Percentiles rank a stretch among this genome's conserved stretches.
phyloP scores from a whole-genome alignment of 2,797 vertebrate species.

The Pyrocephalus nanus region DNA sequence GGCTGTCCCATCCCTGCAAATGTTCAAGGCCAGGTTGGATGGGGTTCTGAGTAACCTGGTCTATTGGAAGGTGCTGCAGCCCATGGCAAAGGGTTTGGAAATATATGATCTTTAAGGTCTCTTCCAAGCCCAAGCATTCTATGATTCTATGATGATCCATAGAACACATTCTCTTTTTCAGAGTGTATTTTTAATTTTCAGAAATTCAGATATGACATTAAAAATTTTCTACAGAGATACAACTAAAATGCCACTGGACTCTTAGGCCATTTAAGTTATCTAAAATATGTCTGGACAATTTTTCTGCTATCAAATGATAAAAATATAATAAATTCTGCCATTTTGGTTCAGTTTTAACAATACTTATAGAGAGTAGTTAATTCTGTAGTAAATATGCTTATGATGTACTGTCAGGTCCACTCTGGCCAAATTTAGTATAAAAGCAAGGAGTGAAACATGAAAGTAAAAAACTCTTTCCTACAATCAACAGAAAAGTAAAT shows the following conservation, averaged over 20 bases:
- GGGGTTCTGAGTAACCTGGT: not conserved
- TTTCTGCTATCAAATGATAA: not conserved
- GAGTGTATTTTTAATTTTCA: not conserved
- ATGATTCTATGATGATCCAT: not conserved
- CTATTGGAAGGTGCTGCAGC: not conserved
- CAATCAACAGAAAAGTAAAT: not conserved
- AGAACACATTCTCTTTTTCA: not conserved
- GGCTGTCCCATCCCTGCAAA: not conserved
- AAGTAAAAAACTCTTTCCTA: not conserved
- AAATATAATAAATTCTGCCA: not conserved
- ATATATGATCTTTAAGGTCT: not conserved
- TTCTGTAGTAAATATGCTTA: not conserved
- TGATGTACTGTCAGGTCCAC: not conserved
- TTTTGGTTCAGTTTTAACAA: not conserved
- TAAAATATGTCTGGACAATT: not conserved
- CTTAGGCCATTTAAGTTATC: not conserved
- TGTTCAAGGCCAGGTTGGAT: not conserved
- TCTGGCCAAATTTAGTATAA: not conserved
- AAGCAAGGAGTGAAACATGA: not conserved
- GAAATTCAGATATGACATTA: not conserved
- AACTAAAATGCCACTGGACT: not conserved
- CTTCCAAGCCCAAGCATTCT: not conserved
- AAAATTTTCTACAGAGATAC: not conserved
- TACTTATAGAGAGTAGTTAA: not conserved
- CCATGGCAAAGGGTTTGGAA: not conserved